Conservation (phyloP, 1,140 invertebrate species). For the Lethocerus indicus region DNA sequence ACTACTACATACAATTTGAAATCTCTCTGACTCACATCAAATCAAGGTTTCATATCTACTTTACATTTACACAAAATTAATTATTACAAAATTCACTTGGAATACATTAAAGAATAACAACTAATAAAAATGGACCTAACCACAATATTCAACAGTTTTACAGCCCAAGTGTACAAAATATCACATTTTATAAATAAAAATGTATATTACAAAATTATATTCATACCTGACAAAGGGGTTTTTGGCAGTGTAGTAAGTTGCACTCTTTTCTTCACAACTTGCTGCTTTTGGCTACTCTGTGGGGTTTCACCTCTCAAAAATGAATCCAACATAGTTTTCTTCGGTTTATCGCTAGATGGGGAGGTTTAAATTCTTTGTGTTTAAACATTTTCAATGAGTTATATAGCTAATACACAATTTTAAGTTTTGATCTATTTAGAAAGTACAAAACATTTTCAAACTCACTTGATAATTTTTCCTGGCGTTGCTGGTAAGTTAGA, state of each 20-base stretch:
- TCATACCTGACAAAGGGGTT: not conserved
- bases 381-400: not conserved
- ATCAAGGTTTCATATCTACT: not conserved
- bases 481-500: not conserved
- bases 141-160: not conserved
- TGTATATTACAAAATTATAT: not conserved
- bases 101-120: not conserved
- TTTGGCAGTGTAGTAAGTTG: not conserved
- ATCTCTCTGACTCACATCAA: not conserved
- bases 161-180: too few relatives aligned
- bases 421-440: not conserved
- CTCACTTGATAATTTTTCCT: too few relatives aligned
- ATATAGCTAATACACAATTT: not conserved
- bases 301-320: not conserved
- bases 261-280: slow-evolving; percentile 3
- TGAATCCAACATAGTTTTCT: slow-evolving; percentile 1
- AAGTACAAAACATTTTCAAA: not conserved
- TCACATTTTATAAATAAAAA: not conserved
- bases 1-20: not conserved
- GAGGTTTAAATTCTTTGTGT: too few relatives aligned
- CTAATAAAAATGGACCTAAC: not conserved
- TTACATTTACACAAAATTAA: not conserved
- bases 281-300: too few relatives aligned
- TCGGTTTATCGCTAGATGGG: slow-evolving; percentile 4
- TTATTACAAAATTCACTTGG: not conserved